Evolutionary conservation across 1,140 invertebrate species (phyloP).

Genomic region (Pemphigus obesinymphae): DNA sequence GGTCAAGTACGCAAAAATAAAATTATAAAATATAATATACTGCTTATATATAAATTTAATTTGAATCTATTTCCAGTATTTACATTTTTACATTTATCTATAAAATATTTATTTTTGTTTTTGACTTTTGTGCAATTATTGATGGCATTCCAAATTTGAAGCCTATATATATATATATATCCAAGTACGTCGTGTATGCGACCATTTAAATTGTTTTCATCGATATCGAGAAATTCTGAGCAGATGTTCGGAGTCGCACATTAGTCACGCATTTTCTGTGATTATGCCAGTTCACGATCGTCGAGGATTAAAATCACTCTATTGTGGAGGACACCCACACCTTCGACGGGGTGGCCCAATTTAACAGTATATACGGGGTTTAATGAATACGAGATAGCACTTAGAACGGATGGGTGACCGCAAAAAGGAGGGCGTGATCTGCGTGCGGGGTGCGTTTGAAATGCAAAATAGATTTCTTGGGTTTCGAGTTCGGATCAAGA

Average conservation of each 20-base stretch:
- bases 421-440: neutral
- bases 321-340: neutral
- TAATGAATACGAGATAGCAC: neutral
- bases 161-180: too few relatives aligned
- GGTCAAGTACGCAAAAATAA: too few relatives aligned
- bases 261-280: constrained; percentile 12
- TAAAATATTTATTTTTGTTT: too few relatives aligned
- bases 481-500: neutral
- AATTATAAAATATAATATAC: too few relatives aligned
- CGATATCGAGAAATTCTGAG: neutral
- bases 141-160: too few relatives aligned
- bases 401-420: neutral
- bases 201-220: neutral
- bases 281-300: constrained; percentile 21
- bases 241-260: constrained; percentile 16
- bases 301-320: neutral
- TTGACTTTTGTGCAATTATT: too few relatives aligned
- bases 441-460: neutral
- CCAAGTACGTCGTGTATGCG: too few relatives aligned
- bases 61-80: too few relatives aligned
- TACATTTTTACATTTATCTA: too few relatives aligned
- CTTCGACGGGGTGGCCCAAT: neutral
- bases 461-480: neutral
- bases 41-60: too few relatives aligned
- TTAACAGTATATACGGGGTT: neutral